Base-by-base conservation (phyloP, 2,113 vertebrate species). In the Podilymbus podiceps region DNA sequence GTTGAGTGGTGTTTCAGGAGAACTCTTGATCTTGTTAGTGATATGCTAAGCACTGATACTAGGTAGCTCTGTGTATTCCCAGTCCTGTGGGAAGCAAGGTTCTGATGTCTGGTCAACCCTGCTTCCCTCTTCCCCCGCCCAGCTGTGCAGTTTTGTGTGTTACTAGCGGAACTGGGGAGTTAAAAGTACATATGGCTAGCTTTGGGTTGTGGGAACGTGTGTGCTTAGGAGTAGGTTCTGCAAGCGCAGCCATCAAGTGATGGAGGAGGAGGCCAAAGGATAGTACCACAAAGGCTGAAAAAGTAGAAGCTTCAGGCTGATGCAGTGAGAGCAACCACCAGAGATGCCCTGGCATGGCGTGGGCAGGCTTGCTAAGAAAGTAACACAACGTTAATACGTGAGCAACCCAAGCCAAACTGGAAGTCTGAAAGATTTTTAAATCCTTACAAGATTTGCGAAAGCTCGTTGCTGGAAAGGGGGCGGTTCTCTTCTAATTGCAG, bases 111-210 rank as follows among this genome's bases (percentile, higher is more conserved):
- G 28, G 78, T 55, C 8, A 16, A n/a, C 16, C 42, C 38, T 44
- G 22, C 44, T 52, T 42, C 60, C 30, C 7, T 55, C 5, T 50
- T 66, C 5, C 23, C 15, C 55, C 67, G n/a, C 38, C 38, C n/a
- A 19, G 46, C 67, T 62, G 53, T 11, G 3, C 9, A 8, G 52
- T 38, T 44, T 9, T 67, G 33, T 38, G 38, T 27, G 40, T 40
- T 33, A 17, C 12, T 1, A 8, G 58, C 59, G 62, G 44, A 87
- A 8, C 11, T 7, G 11, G 14, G 19, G 27, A 38, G n/a, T 42
- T 47, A 7, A 0, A 2, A 38, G 35, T 10, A 7, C 9, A 0
- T 1, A 2, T 25, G 25, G 76, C 47, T 55, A 8, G n/a, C 19
- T 68, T 30, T 40, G 62, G 40, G 8, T 1, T 60, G 15, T 44